Evolutionary conservation across 1,140 invertebrate genomes (phyloP).

Genomic region (Zaprionus capensis): DNA sequence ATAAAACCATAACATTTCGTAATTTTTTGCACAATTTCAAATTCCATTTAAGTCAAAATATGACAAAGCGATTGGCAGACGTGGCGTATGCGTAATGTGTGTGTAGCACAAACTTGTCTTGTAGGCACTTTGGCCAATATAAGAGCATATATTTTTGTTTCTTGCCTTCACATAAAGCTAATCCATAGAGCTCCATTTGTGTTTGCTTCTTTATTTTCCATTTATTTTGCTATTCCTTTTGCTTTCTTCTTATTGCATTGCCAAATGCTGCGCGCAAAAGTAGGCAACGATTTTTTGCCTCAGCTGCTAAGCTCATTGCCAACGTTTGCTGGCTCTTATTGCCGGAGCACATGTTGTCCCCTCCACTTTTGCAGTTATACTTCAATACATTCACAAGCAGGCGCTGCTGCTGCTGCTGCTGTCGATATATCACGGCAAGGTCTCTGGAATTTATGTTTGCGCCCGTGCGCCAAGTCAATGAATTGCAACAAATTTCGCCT

Average conservation of each 20-base stretch:
- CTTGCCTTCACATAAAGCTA: not conserved
- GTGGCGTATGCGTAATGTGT: constrained; percentile 6
- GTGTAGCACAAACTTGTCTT: not conserved
- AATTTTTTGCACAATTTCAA: not conserved
- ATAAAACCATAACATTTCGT: no score
- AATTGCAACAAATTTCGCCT: constrained; percentile 79
- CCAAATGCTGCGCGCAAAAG: constrained; percentile 36
- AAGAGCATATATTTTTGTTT: not conserved
- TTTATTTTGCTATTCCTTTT: constrained; percentile 20
- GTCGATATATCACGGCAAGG: constrained; percentile 78
- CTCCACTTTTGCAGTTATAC: constrained; percentile 12
- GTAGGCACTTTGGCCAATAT: not conserved
- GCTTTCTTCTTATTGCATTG: constrained; percentile 24
- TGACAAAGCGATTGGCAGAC: not conserved
- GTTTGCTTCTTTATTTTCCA: constrained; percentile 7
- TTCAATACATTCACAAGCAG: constrained; percentile 60
- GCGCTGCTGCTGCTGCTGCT: constrained; percentile 40
- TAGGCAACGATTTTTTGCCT: constrained; percentile 45
- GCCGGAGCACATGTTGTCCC: constrained; percentile 6
- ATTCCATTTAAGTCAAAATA: not conserved
- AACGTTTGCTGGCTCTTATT: constrained; percentile 38
- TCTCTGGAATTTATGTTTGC: constrained; percentile 71
- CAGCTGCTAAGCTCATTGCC: constrained; percentile 49
- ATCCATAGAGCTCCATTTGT: constrained; percentile 1
- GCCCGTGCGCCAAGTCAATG: constrained; percentile 77